Evolutionary conservation across 2,113 vertebrate genomes (phyloP).

Genomic region (Anser cygnoides): DNA sequence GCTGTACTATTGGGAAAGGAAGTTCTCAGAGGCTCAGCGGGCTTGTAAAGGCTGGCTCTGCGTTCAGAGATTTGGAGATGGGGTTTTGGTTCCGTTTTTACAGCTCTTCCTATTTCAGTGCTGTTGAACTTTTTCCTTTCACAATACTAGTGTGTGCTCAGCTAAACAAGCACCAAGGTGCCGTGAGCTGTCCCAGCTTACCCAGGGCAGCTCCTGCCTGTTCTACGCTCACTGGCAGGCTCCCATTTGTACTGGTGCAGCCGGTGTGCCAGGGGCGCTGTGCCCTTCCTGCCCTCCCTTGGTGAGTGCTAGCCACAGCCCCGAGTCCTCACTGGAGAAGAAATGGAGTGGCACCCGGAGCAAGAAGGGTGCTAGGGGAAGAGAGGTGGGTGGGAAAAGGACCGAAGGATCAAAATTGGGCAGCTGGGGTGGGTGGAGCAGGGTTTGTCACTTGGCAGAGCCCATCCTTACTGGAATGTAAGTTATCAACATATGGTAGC

Average conservation of each 20-base stretch:
- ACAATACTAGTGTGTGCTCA: not conserved
- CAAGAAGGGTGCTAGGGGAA: too few relatives aligned
- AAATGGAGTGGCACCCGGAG: not conserved
- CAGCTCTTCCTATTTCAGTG: not conserved
- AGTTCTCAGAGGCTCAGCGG: not conserved
- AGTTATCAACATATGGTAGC: too few relatives aligned
- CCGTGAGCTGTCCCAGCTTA: not conserved
- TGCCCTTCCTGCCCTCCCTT: not conserved
- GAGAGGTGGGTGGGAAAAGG: too few relatives aligned
- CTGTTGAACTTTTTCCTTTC: not conserved
- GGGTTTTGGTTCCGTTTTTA: not conserved
- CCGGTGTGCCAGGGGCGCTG: not conserved
- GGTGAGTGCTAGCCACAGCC: not conserved
- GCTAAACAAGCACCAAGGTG: not conserved
- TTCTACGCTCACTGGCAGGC: not conserved
- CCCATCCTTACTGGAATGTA: too few relatives aligned
- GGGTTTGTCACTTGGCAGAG: too few relatives aligned
- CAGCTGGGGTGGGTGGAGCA: too few relatives aligned
- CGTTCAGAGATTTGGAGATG: not conserved
- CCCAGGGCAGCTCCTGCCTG: not conserved
- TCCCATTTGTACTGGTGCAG: not conserved
- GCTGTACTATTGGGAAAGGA: not conserved
- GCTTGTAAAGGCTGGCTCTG: not conserved
- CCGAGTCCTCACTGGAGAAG: not conserved
- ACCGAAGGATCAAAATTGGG: too few relatives aligned